These are phyloP conservation scores for Yponomeuta evonymella DNA, from an alignment of 2,888 invertebrate species.

Conservation along the genomic window DNA sequence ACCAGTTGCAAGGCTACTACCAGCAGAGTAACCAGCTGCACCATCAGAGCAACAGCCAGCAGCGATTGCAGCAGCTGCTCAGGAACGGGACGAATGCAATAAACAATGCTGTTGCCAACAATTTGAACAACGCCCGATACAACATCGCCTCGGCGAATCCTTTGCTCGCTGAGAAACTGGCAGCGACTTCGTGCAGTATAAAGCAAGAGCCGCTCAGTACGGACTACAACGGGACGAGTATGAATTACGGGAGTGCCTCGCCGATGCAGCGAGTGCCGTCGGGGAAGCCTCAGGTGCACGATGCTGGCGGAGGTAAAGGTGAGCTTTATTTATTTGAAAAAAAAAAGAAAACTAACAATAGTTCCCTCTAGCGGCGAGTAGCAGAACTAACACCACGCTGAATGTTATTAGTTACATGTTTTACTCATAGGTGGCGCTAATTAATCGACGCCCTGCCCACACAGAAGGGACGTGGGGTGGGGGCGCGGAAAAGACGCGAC, in stretches of 20 bases:
- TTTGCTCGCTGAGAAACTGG: constrained; percentile 86
- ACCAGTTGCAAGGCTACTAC: constrained; percentile 65
- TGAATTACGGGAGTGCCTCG: constrained; percentile 69
- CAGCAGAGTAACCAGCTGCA: constrained; percentile 52
- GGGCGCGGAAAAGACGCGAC: too few species aligned
- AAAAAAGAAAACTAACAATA: constrained; percentile 16
- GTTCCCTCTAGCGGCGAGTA: constrained; percentile 36
- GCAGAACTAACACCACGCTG: constrained; percentile 24
- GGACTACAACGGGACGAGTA: constrained; percentile 68
- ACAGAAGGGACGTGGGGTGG: too few species aligned
- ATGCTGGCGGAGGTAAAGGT: constrained; percentile 76
- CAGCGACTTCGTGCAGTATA: constrained; percentile 83
- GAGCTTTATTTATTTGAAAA: constrained; percentile 34
- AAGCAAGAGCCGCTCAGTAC: constrained; percentile 72
- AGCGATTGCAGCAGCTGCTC: constrained; percentile 62
- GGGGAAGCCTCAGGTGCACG: constrained; percentile 70
- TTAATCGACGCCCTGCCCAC: too few species aligned
- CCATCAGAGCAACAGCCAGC: constrained; percentile 62
- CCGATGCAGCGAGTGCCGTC: constrained; percentile 73
- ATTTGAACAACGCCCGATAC: constrained; percentile 78
- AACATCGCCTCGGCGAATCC: constrained; percentile 92
- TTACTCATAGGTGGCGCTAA: constrained; percentile 15
- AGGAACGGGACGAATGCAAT: constrained; percentile 67
- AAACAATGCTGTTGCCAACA: constrained; percentile 62
- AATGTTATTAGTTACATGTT: background rate